These are phyloP conservation scores for Blera fallax DNA, from an alignment of 2,888 invertebrate species.

Conservation along the genomic window DNA sequence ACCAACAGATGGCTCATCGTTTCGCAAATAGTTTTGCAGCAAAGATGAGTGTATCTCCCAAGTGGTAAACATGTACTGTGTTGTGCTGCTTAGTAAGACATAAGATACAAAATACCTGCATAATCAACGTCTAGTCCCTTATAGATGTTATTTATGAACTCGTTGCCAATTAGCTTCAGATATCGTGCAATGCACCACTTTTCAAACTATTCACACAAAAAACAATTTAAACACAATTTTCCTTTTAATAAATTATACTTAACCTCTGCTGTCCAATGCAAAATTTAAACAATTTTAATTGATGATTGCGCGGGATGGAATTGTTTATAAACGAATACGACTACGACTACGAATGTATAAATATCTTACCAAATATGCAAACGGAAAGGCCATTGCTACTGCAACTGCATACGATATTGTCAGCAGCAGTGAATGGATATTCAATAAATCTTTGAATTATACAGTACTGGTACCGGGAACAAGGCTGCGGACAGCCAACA, in stretches of 20 bases:
- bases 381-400: slow-evolving; percentile 32
- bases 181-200: background rate
- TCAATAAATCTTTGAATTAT: slow-evolving; percentile 48
- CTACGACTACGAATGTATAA: slow-evolving; percentile 10
- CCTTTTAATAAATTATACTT: slow-evolving; percentile 13
- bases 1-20: too few species aligned
- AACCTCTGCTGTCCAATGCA: slow-evolving; percentile 18
- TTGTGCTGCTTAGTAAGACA: too few species aligned
- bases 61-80: too few species aligned
- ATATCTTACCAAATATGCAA: slow-evolving; percentile 70
- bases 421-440: slow-evolving; percentile 31
- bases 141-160: too few species aligned
- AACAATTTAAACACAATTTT: slow-evolving; percentile 4
- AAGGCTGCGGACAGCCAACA: slow-evolving; percentile 40
- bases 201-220: background rate
- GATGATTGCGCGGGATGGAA: slow-evolving; percentile 16
- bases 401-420: slow-evolving; percentile 22
- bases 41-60: too few species aligned
- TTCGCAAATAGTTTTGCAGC: too few species aligned
- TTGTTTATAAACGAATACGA: background rate
- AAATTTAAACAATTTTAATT: slow-evolving; percentile 59
- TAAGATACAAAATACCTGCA: too few species aligned
- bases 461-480: slow-evolving; percentile 8
- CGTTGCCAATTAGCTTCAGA: too few species aligned
- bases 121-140: too few species aligned